Conservation (phyloP, 2,113 vertebrate genomes). For the Propithecus coquereli region DNA sequence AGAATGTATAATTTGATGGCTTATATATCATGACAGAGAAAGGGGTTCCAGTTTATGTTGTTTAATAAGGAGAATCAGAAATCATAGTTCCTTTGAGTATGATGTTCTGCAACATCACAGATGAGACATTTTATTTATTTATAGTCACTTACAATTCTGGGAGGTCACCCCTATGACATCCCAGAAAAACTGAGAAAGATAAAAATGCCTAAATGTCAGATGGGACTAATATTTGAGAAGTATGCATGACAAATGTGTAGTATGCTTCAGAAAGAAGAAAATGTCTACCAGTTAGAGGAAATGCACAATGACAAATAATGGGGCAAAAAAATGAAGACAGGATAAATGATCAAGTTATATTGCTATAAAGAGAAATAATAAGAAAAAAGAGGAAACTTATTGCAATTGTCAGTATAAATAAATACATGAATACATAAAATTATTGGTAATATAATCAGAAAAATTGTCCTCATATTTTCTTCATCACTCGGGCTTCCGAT, state of each 20-base stretch:
- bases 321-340: neutral
- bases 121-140: neutral
- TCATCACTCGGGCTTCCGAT: neutral
- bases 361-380: neutral
- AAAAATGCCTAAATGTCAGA: neutral
- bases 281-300: neutral
- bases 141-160: neutral
- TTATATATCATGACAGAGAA: neutral
- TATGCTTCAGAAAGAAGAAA: neutral
- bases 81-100: neutral
- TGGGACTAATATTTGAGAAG: neutral
- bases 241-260: neutral
- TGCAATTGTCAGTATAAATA: neutral
- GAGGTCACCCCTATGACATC: neutral
- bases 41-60: neutral
- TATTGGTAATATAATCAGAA: neutral
- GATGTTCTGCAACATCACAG: neutral
- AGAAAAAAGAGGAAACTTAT: neutral
- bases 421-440: neutral
- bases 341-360: neutral
- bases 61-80: neutral
- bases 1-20: neutral
- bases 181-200: neutral
- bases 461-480: neutral
- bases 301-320: neutral